Conservation (phyloP, 2,888 invertebrate species). For the Onthophagus sagittarius region DNA sequence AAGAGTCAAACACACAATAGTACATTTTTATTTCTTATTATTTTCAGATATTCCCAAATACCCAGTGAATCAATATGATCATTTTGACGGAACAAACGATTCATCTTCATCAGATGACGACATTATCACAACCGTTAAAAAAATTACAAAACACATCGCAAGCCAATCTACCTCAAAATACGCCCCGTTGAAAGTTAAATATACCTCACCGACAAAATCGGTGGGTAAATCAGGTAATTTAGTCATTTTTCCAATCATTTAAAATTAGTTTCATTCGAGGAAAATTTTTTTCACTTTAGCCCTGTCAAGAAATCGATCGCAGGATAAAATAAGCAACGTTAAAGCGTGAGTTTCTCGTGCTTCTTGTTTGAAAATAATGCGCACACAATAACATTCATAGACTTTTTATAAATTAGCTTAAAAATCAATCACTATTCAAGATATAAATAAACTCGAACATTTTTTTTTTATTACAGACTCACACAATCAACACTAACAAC, state of each 20-base stretch:
- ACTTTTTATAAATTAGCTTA: too few relatives aligned
- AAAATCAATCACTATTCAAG: too few relatives aligned
- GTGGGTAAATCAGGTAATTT: too few relatives aligned
- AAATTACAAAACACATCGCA: neutral
- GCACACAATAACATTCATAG: too few relatives aligned
- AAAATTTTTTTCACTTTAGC: neutral
- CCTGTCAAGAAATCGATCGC: neutral
- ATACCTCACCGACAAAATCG: conserved; percentile 9
- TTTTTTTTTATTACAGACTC: neutral
- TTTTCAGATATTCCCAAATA: neutral
- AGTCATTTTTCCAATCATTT: too few relatives aligned
- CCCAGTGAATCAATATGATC: conserved; percentile 15
- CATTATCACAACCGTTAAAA: conserved; percentile 2
- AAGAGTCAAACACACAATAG: too few relatives aligned
- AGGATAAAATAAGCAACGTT: neutral
- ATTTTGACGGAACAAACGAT: conserved; percentile 30
- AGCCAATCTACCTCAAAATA: conserved; percentile 5
- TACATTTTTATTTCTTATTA: neutral
- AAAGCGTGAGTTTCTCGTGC: neutral
- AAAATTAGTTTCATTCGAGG: neutral
- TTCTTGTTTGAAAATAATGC: neutral
- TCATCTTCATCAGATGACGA: conserved; percentile 27
- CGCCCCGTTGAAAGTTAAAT: conserved; percentile 15
- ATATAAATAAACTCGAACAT: neutral
- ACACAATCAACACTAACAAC: neutral